Evolutionary conservation across 2,888 invertebrate species (phyloP).

Genomic region (Melinaea menophilus): DNA sequence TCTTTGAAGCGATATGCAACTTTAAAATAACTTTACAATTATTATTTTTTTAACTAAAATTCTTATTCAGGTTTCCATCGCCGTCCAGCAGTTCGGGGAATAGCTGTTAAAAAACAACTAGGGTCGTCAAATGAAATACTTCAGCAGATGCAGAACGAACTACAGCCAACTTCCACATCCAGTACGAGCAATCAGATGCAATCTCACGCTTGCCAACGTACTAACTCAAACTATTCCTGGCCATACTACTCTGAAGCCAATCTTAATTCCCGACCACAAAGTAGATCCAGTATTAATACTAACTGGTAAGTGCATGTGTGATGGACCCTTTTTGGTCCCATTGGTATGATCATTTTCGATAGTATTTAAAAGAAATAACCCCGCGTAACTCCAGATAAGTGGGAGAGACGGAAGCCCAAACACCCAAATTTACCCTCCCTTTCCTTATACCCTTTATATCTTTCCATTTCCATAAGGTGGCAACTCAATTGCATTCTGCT

Average conservation of each 20-base stretch:
- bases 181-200: conserved; percentile 45
- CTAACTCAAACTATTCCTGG: conserved; percentile 76
- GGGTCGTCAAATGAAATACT: conserved; percentile 89
- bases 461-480: too few species aligned
- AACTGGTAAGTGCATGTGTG: conserved; percentile 51
- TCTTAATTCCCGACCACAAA: conserved; percentile 66
- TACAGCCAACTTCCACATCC: conserved; percentile 60
- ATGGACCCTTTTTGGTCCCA: too few species aligned
- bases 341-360: too few species aligned
- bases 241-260: conserved; percentile 82
- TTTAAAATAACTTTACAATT: too few species aligned
- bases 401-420: too few species aligned
- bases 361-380: too few species aligned
- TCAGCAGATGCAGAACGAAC: conserved; percentile 87
- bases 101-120: conserved; percentile 86
- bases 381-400: too few species aligned
- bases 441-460: too few species aligned
- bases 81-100: conserved; percentile 92
- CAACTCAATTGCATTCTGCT: too few species aligned
- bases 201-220: conserved; percentile 60
- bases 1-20: too few species aligned
- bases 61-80: conserved; percentile 83
- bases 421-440: too few species aligned
- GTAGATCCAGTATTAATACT: conserved; percentile 59
- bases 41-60: neutral